Evolutionary conservation across 2,888 invertebrate genomes (phyloP).

Genomic region (Drosophila flavopinicola): DNA sequence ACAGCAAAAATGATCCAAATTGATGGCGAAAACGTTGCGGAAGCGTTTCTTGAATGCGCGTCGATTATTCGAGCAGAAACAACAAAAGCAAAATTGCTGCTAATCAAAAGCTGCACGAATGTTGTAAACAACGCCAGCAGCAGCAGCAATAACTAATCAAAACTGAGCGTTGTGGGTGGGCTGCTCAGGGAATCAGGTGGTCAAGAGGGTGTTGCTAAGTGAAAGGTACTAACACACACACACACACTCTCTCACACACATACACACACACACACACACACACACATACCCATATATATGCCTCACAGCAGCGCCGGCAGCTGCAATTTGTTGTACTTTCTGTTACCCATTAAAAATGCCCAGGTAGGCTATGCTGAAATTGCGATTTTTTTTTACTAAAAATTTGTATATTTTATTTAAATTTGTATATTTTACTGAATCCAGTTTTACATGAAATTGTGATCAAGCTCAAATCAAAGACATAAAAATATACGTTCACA

Average conservation of each 20-base stretch:
- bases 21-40: constrained; percentile 41
- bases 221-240: constrained; percentile 41
- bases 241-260: constrained; percentile 24
- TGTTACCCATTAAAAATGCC: neutral
- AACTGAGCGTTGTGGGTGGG: constrained; percentile 39
- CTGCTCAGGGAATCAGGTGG: constrained; percentile 3
- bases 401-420: no score
- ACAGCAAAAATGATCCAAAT: constrained; percentile 6
- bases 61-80: constrained; percentile 46
- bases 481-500: no score
- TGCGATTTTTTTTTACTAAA: no score
- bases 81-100: constrained; percentile 55
- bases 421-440: no score
- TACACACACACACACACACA: neutral
- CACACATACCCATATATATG: neutral
- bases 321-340: constrained; percentile 28
- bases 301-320: constrained; percentile 13
- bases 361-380: neutral
- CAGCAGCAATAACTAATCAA: constrained; percentile 63
- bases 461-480: no score
- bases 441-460: no score
- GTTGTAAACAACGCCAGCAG: constrained; percentile 45
- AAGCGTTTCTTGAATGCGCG: constrained; percentile 57
- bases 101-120: constrained; percentile 73
- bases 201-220: constrained; percentile 34